Evolutionary conservation across 1,140 invertebrate species (phyloP), one percentile per base, ranked within the genome.

Genomic region (Eciton burchellii): DNA sequence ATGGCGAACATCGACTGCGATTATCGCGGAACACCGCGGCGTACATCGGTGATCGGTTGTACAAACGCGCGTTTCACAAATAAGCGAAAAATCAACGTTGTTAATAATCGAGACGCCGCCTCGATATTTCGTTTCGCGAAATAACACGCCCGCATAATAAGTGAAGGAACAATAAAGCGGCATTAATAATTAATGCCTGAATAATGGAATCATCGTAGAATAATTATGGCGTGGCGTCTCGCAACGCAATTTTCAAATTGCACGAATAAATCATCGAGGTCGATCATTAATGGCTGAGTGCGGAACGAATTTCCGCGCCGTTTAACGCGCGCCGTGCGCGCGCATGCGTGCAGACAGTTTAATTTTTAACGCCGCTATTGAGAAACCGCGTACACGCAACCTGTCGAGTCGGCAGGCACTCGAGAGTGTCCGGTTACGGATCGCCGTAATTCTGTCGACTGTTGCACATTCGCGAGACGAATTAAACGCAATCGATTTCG

Each of bases 241-340:
- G 8, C 12, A 43, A 21, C 12, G 29, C 49, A 35, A 45, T 56
- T 79, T 49, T 26, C 16, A 66, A 77, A 66, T 26, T 26, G 49
- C 35, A n/a, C 16, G 21, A 56, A 77, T 56, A 77, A 77, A 66
- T 77, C 29, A 47, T 29, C 19, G 16, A 16, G 35, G 47, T n/a
- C n/a, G 24, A 62, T 52, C 16, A 70, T 77, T 77, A 68, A 77
- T 43, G 35, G 43, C 21, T 29, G 21, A 41, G 21, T 26, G 49
- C 35, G 12, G 68, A 79, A 79, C 68, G 68, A 79, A 79, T 79
- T 79, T 66, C 45, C 60, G 57, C 12, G n/a, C n/a, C n/a, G 43
- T 79, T 43, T 29, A 35, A 79, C 49, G 63, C 56, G 74, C 35
- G 16, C 12, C 21, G 68, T 68, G n/a, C n/a, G n/a, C n/a, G n/a